Conservation (phyloP, 2,797 vertebrate species). For the Falco cherrug region DNA sequence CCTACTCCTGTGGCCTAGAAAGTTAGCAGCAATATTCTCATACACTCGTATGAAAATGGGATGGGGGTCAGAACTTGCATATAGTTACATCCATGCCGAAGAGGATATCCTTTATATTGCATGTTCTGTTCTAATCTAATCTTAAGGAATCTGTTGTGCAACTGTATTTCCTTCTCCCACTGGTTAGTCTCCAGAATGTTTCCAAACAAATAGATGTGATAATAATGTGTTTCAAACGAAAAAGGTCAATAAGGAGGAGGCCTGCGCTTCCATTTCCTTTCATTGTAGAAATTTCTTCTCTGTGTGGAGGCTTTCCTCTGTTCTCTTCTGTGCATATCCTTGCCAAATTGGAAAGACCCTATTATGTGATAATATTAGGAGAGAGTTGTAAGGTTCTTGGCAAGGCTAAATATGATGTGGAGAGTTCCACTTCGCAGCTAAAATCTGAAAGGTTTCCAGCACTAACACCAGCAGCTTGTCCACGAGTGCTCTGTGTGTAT, state of each 20-base stretch:
- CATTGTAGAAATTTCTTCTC: conserved; percentile 25
- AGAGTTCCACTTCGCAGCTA: background rate
- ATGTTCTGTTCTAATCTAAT: background rate
- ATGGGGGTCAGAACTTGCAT: background rate
- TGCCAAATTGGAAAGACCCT: conserved; percentile 52
- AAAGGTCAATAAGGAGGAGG: background rate
- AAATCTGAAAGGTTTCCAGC: conserved; percentile 21
- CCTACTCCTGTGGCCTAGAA: background rate
- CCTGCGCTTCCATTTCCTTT: conserved; percentile 32
- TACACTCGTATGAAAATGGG: background rate
- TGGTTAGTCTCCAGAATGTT: background rate
- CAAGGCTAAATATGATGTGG: background rate
- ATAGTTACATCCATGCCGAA: background rate
- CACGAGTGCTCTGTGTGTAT: background rate
- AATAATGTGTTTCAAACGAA: background rate
- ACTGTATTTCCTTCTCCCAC: conserved; percentile 1
- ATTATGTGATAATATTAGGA: conserved; percentile 12
- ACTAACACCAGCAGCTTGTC: background rate
- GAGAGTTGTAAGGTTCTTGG: conserved; percentile 31
- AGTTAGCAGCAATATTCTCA: background rate
- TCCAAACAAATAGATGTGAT: conserved; percentile 8
- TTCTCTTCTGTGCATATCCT: background rate
- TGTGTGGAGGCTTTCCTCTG: background rate
- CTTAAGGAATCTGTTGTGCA: conserved; percentile 2
- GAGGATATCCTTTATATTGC: conserved; percentile 29